Conservation (phyloP, 2,113 vertebrate genomes). For the Edolisoma coerulescens region DNA sequence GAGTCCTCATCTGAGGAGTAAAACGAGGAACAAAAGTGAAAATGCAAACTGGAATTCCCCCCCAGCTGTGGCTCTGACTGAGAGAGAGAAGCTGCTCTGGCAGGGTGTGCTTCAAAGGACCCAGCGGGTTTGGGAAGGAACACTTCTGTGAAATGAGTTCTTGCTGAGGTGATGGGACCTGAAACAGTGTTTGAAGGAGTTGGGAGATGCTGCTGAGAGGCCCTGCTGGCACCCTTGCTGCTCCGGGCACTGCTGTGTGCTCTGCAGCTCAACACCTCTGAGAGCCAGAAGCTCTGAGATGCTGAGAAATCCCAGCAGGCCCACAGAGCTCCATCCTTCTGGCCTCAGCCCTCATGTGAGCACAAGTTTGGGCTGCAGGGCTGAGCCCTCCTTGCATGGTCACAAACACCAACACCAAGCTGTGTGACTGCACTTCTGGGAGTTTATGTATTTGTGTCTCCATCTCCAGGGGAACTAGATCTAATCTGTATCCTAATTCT, state of each 20-base stretch:
- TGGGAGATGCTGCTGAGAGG: neutral
- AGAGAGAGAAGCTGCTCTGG: neutral
- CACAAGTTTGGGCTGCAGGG: neutral
- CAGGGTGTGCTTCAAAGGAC: neutral
- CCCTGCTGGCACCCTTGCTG: neutral
- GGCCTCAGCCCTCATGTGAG: neutral
- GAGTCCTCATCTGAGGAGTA: conserved; percentile 78
- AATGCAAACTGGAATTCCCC: neutral
- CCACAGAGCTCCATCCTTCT: neutral
- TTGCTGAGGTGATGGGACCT: neutral
- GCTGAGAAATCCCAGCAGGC: neutral
- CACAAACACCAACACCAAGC: neutral
- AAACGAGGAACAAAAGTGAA: conserved; percentile 26
- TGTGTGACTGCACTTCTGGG: neutral
- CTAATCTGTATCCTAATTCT: neutral
- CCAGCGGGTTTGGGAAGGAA: accelerated
- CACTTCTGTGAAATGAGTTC: neutral
- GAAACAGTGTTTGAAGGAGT: neutral
- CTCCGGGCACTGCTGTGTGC: neutral
- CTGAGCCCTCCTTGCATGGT: neutral
- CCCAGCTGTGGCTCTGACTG: neutral
- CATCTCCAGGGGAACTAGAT: neutral
- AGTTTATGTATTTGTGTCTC: neutral
- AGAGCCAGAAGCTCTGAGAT: neutral
- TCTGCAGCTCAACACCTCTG: neutral